phyloP scores from a whole-genome alignment of 2,797 vertebrate genomes.

The Pseudochaenichthys georgianus region DNA sequence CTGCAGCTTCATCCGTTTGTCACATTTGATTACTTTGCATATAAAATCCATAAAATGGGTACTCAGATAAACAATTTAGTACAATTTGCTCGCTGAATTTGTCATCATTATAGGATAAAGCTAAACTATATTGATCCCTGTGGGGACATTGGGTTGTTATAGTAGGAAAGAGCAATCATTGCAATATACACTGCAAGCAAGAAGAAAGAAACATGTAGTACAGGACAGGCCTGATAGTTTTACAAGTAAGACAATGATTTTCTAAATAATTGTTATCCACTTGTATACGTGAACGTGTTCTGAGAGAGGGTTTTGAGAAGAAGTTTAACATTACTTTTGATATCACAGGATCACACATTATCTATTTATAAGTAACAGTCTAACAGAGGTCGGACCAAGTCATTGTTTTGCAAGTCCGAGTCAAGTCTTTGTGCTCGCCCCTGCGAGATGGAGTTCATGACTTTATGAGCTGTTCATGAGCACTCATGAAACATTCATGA shows the following conservation, averaged over 20 bases:
- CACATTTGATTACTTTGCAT: slow-evolving; percentile 52
- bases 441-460: too few species aligned
- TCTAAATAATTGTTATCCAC: slow-evolving; percentile 15
- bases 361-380: too few species aligned
- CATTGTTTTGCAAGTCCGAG: too few species aligned
- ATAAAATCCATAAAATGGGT: slow-evolving; percentile 52
- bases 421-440: too few species aligned
- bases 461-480: too few species aligned
- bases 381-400: too few species aligned
- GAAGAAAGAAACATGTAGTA: slow-evolving; percentile 11
- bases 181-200: slow-evolving; percentile 21
- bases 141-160: slow-evolving; percentile 39
- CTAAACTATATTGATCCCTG: slow-evolving; percentile 53
- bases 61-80: slow-evolving; percentile 48
- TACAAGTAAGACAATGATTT: slow-evolving; percentile 8
- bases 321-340: not conserved
- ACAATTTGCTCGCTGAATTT: slow-evolving; percentile 47
- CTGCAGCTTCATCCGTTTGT: slow-evolving; percentile 49
- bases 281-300: not conserved
- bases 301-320: not conserved
- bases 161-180: slow-evolving; percentile 31
- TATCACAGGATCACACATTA: too few species aligned
- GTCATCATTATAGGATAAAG: slow-evolving; percentile 47
- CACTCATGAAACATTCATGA: too few species aligned
- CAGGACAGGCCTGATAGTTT: slow-evolving; percentile 6